These are phyloP conservation scores for Astreopora myriophthalma DNA, from an alignment of 64 coral and sea anemone species.

Conservation along the genomic window DNA sequence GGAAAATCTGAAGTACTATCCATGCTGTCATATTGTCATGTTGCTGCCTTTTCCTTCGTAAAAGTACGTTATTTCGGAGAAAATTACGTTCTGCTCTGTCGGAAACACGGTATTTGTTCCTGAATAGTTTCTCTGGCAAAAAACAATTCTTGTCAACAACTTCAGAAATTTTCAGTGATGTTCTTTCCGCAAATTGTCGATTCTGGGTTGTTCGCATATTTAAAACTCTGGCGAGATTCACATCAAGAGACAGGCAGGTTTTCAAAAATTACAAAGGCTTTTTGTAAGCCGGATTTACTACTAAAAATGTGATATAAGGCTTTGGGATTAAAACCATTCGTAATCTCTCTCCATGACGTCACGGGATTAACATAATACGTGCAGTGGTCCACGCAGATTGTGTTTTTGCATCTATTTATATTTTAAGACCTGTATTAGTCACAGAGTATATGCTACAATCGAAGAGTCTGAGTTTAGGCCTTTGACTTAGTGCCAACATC, in stretches of 20 bases:
- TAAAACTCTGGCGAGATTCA: not conserved
- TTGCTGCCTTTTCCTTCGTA: not conserved
- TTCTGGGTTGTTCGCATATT: not conserved
- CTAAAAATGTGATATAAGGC: not conserved
- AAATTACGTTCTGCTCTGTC: not conserved
- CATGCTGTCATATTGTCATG: not conserved
- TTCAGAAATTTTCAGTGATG: not conserved
- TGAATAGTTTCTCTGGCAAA: not conserved
- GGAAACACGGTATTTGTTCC: not conserved
- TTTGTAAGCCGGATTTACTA: not conserved
- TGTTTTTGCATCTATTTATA: conserved; percentile 1
- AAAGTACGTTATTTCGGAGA: not conserved
- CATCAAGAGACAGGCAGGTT: not conserved
- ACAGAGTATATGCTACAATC: not conserved
- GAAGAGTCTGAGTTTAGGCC: not conserved
- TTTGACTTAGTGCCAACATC: conserved; percentile 46
- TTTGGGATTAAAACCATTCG: not conserved
- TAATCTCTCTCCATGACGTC: conserved; percentile 34
- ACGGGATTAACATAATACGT: conserved; percentile 48
- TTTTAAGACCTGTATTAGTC: conserved; percentile 47
- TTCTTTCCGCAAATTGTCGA: not conserved
- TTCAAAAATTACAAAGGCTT: not conserved
- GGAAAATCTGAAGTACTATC: not conserved
- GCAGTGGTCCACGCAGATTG: not conserved
- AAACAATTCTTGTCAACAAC: not conserved